These are phyloP conservation scores for Mizuhopecten yessoensis DNA, from an alignment of 1,140 invertebrate genomes.

Conservation along the genomic window DNA sequence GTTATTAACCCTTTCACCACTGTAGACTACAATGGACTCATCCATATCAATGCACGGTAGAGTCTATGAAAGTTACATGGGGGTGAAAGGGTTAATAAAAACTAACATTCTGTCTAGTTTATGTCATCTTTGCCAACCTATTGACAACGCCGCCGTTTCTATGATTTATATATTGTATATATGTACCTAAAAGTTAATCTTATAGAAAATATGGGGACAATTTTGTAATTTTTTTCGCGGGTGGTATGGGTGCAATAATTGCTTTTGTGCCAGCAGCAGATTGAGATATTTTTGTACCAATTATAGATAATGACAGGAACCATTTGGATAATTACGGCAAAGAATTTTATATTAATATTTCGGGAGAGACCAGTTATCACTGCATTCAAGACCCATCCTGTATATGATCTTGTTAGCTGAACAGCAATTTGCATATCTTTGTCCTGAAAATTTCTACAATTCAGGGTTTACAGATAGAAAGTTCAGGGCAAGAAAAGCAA, in stretches of 20 bases:
- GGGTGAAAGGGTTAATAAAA: too few relatives aligned
- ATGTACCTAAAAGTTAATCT: background rate
- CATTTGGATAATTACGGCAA: background rate
- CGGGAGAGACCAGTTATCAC: background rate
- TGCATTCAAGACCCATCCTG: background rate
- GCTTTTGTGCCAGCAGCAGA: constrained; percentile 23
- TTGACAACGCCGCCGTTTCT: background rate
- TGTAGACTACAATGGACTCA: too few relatives aligned
- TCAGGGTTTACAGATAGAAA: background rate
- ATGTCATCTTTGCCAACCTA: background rate
- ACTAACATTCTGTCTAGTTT: background rate
- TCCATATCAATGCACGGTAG: too few relatives aligned
- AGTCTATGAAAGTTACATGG: too few relatives aligned
- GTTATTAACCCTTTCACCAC: too few relatives aligned
- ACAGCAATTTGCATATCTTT: background rate
- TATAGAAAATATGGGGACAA: background rate
- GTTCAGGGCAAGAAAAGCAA: background rate
- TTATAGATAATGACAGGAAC: constrained; percentile 1
- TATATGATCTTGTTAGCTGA: background rate
- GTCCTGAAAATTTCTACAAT: background rate
- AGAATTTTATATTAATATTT: constrained; percentile 36
- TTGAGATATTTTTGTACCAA: constrained; percentile 13
- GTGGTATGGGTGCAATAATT: background rate
- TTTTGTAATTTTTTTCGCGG: background rate
- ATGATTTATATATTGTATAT: constrained; percentile 13